These are phyloP conservation scores for Hydraecia micacea DNA, from an alignment of 2,888 invertebrate species.

Conservation along the genomic window DNA sequence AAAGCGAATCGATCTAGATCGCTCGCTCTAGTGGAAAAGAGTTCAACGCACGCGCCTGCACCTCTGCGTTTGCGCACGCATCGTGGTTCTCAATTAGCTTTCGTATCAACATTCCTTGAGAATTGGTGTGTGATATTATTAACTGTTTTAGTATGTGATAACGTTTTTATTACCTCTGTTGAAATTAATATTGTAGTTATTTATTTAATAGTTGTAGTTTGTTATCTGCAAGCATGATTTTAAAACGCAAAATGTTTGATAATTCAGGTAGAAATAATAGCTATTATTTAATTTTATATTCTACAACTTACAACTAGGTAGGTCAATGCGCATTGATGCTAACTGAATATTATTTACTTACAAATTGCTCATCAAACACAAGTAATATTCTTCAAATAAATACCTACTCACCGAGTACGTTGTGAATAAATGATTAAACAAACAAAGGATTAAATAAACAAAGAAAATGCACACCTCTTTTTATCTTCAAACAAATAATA, in stretches of 20 bases:
- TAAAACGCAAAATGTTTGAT: neutral
- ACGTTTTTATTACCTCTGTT: neutral
- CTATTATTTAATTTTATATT: neutral
- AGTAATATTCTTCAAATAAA: constrained; percentile 29
- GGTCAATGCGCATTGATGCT: constrained; percentile 14
- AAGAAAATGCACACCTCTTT: constrained; percentile 11
- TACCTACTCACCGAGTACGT: neutral
- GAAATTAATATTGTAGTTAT: neutral
- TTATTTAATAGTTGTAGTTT: neutral
- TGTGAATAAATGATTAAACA: constrained; percentile 19
- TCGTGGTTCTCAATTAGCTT: constrained; percentile 58
- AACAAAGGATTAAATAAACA: constrained; percentile 17
- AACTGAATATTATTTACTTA: constrained; percentile 43
- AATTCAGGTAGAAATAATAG: neutral
- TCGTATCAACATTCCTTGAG: constrained; percentile 58
- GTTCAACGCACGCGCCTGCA: constrained; percentile 73
- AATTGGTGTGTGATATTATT: constrained; percentile 38
- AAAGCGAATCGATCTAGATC: constrained; percentile 72
- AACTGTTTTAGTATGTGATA: neutral
- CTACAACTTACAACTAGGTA: constrained; percentile 1
- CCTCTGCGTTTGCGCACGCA: constrained; percentile 59
- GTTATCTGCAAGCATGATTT: neutral
- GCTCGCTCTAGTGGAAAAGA: constrained; percentile 73
- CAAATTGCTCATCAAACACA: constrained; percentile 42
- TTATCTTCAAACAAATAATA: neutral